Conservation (phyloP, 2,113 vertebrate genomes). For the Aspidoscelis tigris region DNA sequence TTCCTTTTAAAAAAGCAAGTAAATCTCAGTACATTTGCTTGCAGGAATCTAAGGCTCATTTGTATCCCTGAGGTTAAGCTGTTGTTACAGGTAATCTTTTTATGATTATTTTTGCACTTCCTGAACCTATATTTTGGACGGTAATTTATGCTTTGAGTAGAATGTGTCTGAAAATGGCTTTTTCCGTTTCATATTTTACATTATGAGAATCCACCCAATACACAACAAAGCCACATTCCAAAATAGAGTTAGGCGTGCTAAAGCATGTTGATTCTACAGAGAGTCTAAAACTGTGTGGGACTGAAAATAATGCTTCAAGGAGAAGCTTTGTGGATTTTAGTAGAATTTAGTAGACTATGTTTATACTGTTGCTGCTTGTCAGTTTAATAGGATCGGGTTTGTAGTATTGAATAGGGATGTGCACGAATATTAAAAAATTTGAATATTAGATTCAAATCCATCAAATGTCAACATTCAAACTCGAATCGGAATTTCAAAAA, state of each 20-base stretch:
- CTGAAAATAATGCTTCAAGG: neutral
- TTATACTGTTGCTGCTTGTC: too few species aligned
- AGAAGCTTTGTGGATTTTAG: too few species aligned
- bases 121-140: neutral
- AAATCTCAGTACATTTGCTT: neutral
- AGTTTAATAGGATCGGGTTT: too few species aligned
- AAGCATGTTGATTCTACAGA: neutral
- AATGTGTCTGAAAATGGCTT: neutral
- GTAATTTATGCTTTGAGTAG: neutral
- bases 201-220: neutral
- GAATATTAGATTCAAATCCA: too few species aligned
- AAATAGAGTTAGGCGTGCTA: neutral
- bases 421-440: too few species aligned
- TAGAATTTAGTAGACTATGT: too few species aligned
- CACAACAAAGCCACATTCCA: neutral
- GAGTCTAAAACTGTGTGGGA: neutral
- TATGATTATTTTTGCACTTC: neutral
- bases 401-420: too few species aligned
- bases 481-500: too few species aligned
- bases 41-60: neutral
- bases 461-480: too few species aligned
- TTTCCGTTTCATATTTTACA: neutral
- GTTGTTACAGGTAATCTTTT: neutral
- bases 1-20: neutral
- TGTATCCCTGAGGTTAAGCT: neutral